Evolutionary conservation across 1,140 invertebrate species (phyloP).

Genomic region (Drosophila malerkotliana): DNA sequence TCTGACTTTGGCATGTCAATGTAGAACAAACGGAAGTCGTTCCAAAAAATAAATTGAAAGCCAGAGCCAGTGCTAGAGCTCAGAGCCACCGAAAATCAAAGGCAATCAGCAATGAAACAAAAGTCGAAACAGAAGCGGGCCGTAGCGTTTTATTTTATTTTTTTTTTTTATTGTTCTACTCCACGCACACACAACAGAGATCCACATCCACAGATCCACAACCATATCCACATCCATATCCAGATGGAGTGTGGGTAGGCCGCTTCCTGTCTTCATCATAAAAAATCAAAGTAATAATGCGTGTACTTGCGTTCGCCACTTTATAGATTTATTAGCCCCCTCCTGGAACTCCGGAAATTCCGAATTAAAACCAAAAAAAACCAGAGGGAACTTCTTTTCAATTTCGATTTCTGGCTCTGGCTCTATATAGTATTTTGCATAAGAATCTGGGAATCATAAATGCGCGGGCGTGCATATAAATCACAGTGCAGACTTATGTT

Average conservation of each 20-base stretch:
- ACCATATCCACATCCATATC: not conserved
- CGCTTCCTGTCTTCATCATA: constrained; percentile 79
- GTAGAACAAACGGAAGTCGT: constrained; percentile 80
- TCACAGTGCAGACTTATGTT: constrained; percentile 78
- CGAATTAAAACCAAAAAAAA: constrained; percentile 75
- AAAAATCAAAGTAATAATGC: constrained; percentile 83
- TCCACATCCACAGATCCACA: too few species aligned
- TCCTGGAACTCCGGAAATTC: constrained; percentile 63
- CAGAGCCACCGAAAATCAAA: constrained; percentile 35
- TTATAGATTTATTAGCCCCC: constrained; percentile 78
- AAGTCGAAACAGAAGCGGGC: constrained; percentile 40
- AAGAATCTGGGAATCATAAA: constrained; percentile 18
- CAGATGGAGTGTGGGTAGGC: constrained; percentile 36
- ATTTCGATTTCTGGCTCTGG: constrained; percentile 67
- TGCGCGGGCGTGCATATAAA: constrained; percentile 82
- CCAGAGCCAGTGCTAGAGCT: constrained; percentile 60
- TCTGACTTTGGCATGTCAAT: constrained; percentile 63
- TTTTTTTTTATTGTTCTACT: constrained; percentile 53
- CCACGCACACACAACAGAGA: not conserved
- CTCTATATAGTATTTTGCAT: constrained; percentile 57
- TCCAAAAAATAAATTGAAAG: constrained; percentile 79
- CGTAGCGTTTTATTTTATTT: constrained; percentile 9
- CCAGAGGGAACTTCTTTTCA: constrained; percentile 25
- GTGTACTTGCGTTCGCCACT: constrained; percentile 82
- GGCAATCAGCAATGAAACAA: constrained; percentile 45